A percentile compares a stretch with the other conserved stretches of the same genome.
Evolutionary conservation across 2,797 vertebrate genomes (phyloP).

Genomic region (Falco columbarius): DNA sequence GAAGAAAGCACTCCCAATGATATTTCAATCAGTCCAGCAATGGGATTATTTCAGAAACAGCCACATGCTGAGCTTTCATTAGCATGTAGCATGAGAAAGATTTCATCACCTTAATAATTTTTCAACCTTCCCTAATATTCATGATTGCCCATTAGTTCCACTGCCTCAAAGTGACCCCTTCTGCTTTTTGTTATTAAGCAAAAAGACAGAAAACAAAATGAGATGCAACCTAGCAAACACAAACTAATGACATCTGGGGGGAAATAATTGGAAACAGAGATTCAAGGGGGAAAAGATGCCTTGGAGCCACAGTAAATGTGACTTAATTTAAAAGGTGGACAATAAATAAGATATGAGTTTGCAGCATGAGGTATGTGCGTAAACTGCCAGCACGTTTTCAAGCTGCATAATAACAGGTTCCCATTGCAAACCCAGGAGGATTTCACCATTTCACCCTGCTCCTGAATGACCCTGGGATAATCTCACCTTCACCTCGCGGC

Average conservation of each 20-base stretch:
- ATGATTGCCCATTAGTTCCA: constrained; percentile 50
- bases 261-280: constrained; percentile 29
- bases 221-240: constrained; percentile 38
- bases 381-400: not conserved
- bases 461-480: not conserved
- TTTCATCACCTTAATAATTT: constrained; percentile 61
- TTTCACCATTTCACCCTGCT: not conserved
- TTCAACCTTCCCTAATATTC: constrained; percentile 34
- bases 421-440: not conserved
- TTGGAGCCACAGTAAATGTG: constrained; percentile 13
- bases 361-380: not conserved
- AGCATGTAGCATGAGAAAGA: constrained; percentile 41
- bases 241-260: not conserved
- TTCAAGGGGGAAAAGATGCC: constrained; percentile 12
- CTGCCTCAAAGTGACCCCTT: constrained; percentile 42
- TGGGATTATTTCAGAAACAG: constrained; percentile 18
- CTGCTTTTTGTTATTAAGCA: constrained; percentile 3
- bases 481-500: not conserved
- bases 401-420: constrained; percentile 6
- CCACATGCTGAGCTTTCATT: constrained; percentile 49
- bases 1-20: not conserved
- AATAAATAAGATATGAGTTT: constrained; percentile 49
- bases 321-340: constrained; percentile 26
- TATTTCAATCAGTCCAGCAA: constrained; percentile 45
- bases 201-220: constrained; percentile 46